These are phyloP conservation scores for Cerastis leucographa DNA, from an alignment of 2,888 invertebrate genomes.

Conservation along the genomic window DNA sequence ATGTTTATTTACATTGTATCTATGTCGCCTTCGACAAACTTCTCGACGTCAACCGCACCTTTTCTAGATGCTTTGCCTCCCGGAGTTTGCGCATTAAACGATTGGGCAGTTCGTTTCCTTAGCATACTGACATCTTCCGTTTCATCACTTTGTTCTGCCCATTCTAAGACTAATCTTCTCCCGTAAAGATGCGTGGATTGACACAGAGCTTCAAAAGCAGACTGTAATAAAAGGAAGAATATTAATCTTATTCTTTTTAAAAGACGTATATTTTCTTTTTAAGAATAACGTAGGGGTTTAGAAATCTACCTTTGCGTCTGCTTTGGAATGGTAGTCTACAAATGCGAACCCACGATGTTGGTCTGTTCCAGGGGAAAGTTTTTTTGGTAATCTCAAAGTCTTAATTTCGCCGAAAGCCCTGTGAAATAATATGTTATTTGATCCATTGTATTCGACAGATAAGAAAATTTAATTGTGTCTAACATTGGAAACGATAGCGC, in stretches of 20 bases:
- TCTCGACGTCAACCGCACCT: slow-evolving; percentile 85
- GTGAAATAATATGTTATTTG: slow-evolving; percentile 70
- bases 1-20: slow-evolving; percentile 58
- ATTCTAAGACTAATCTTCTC: slow-evolving; percentile 97
- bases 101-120: slow-evolving; percentile 95
- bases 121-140: slow-evolving; percentile 94
- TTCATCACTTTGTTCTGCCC: slow-evolving; percentile 94
- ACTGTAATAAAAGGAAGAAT: slow-evolving; percentile 87
- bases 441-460: slow-evolving; percentile 37
- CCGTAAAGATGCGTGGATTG: slow-evolving; percentile 99
- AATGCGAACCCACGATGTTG: slow-evolving; percentile 99
- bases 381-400: slow-evolving; percentile 97
- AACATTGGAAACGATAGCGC: slow-evolving; percentile 56
- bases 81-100: slow-evolving; percentile 82
- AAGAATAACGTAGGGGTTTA: background rate
- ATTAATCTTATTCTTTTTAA: background rate
- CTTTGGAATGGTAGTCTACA: slow-evolving; percentile 96
- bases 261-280: too few species aligned
- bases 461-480: slow-evolving; percentile 47
- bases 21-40: slow-evolving; percentile 82
- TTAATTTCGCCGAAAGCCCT: slow-evolving; percentile 98
- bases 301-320: slow-evolving; percentile 95
- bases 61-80: slow-evolving; percentile 88
- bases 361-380: slow-evolving; percentile 93
- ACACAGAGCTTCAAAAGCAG: slow-evolving; percentile 97